Evolutionary conservation across 2,888 invertebrate species (phyloP).

Genomic region (Lepidocyrtinus sp.): DNA sequence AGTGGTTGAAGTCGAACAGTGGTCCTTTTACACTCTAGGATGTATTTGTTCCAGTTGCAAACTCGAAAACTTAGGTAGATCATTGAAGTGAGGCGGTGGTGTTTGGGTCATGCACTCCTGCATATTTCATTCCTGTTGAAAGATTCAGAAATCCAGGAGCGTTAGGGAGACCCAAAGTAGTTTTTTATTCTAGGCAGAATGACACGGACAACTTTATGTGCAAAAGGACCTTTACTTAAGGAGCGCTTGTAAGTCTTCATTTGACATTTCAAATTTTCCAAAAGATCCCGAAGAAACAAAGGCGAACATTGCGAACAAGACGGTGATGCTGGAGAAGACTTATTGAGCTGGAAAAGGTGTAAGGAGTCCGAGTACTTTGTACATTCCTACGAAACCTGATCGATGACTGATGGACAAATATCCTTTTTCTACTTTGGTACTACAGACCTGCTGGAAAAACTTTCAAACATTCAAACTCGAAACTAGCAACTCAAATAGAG

Average conservation of each 20-base stretch:
- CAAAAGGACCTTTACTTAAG: neutral
- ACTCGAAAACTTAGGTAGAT: too few relatives aligned
- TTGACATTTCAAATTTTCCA: slow-evolving; percentile 5
- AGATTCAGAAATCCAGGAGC: neutral
- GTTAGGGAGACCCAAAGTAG: neutral
- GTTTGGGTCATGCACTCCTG: slow-evolving; percentile 30
- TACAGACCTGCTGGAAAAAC: too few relatives aligned
- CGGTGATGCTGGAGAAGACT: neutral
- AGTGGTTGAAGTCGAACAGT: too few relatives aligned
- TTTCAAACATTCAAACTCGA: neutral
- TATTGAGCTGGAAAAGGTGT: neutral
- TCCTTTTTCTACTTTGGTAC: neutral
- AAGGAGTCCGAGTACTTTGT: neutral
- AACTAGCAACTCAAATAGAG: too few relatives aligned
- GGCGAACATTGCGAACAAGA: neutral
- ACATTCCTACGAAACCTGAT: slow-evolving; percentile 7
- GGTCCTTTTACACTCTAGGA: too few relatives aligned
- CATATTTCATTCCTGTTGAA: slow-evolving; percentile 43
- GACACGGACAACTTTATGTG: neutral
- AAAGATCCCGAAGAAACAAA: too few relatives aligned
- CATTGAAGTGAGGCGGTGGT: neutral
- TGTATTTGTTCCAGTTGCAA: too few relatives aligned
- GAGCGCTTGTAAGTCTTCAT: slow-evolving; percentile 16
- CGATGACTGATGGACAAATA: neutral
- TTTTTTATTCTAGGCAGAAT: neutral